phyloP scores from a whole-genome alignment of 2,888 invertebrate genomes.

The Ashinkailepas kermadecensis region DNA sequence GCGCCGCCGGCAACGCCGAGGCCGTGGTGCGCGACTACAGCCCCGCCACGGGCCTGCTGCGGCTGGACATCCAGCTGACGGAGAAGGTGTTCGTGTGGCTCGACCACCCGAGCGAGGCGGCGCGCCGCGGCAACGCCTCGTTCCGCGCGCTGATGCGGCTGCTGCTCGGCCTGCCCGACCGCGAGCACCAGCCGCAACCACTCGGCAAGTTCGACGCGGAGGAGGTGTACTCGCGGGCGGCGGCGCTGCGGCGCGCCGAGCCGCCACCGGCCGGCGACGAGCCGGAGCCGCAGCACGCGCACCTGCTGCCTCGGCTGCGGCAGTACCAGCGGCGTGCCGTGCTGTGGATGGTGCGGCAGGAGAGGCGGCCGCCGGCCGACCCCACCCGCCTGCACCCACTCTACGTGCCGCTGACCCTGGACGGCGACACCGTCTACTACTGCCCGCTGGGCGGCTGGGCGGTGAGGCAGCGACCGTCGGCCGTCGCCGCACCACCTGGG shows the following conservation, averaged over 20 bases:
- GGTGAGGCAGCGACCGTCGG: slow-evolving; percentile 41
- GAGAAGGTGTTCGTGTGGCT: not conserved
- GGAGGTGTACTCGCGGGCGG: slow-evolving; percentile 19
- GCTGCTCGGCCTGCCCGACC: not conserved
- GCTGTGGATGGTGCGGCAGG: slow-evolving; percentile 59
- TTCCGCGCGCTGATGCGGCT: not conserved
- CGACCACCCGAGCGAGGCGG: not conserved
- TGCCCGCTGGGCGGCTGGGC: slow-evolving; percentile 47
- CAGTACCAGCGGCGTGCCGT: slow-evolving; percentile 59
- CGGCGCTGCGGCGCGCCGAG: not conserved
- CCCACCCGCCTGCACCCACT: slow-evolving; percentile 38
- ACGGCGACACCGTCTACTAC: slow-evolving; percentile 41
- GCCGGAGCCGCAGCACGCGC: slow-evolving; percentile 42
- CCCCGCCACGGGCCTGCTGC: not conserved
- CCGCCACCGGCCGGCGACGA: not conserved
- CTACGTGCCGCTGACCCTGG: slow-evolving; percentile 39
- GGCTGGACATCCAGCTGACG: not conserved
- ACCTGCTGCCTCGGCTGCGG: slow-evolving; percentile 51
- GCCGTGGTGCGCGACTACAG: not conserved
- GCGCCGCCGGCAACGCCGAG: not conserved
- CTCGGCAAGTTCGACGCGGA: not conserved
- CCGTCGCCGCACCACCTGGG: slow-evolving; percentile 45
- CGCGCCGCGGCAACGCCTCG: not conserved
- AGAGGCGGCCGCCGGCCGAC: slow-evolving; percentile 39
- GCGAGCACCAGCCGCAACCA: not conserved